Evolutionary conservation across 2,888 invertebrate species (phyloP), one percentile per base, ranked within the genome.

Genomic region (Eristalis pertinax): DNA sequence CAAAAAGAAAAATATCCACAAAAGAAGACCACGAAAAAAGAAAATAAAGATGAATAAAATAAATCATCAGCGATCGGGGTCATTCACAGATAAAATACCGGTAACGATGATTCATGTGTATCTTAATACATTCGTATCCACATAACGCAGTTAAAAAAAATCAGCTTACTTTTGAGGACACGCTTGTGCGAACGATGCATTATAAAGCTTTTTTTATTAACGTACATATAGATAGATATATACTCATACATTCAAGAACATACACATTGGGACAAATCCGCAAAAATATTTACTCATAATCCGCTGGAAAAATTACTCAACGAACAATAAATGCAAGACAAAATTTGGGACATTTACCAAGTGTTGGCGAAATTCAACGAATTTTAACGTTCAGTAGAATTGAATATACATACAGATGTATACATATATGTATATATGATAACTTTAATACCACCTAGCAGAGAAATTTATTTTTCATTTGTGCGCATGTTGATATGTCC

Each of bases 81-180:
- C 86, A 87, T 87, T 87, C 86, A 87, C 86, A 76, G 72, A 74
- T 72, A 87, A 87, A 81, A 81, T 83, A 83, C 86, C 86, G 86
- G 67, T 87, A 83, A 64, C 24, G 58, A 68, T 87, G 86, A 87
- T 67, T 87, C 83, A 87, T 76, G 62, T 38, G 24, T 62, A 38
- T 72, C 24, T 75, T n/a, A 67, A 58, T 4, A 29, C 63, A 32
- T 70, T 43, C 35, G 19, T 58, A 60, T 4, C 4, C 43, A 38
- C 56, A 77, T 77, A 60, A 22, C 19, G 60, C 60, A 60, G 60
- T 26, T 29, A 13, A 60, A 35, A n/a, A 26, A 75, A 67, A 63
- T 70, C 82, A 56, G 78, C 70, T 78, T 64, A 79, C 58, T 74
- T 69, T 77, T 64, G 62, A 64, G 73, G 68, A 78, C 78, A 67